Percentiles rank a stretch among this genome's conserved stretches.
These are phyloP conservation scores for Brachypalpus laphriformis DNA, from an alignment of 2,888 invertebrate species.

Conservation along the genomic window DNA sequence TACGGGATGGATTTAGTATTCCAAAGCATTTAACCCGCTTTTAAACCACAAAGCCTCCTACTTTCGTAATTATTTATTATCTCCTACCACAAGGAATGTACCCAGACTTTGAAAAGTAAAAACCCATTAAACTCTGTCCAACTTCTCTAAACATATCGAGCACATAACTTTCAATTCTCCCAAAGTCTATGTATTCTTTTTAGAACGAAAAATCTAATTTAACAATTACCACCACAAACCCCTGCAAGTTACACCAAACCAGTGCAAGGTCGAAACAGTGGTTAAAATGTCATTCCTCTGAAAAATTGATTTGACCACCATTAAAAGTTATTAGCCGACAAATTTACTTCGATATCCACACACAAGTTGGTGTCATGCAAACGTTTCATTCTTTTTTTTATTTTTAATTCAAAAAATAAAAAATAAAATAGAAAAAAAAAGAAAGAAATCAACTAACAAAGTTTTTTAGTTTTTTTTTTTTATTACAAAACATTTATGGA, in stretches of 20 bases:
- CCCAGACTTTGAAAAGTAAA: background rate
- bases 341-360: conserved; percentile 11
- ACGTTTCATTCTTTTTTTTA: too few species aligned
- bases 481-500: conserved; percentile 48
- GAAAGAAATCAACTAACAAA: conserved; percentile 37
- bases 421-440: background rate
- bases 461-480: conserved; percentile 46
- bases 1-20: too few species aligned
- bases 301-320: conserved; percentile 41
- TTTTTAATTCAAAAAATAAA: too few species aligned
- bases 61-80: too few species aligned
- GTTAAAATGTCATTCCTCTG: conserved; percentile 19
- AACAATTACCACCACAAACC: background rate
- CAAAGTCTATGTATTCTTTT: background rate
- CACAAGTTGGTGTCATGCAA: conserved; percentile 15
- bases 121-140: too few species aligned
- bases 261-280: conserved; percentile 22
- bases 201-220: too few species aligned
- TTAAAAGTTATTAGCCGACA: background rate
- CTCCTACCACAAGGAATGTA: too few species aligned
- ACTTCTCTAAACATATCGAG: too few species aligned
- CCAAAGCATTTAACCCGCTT: too few species aligned
- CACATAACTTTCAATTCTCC: background rate
- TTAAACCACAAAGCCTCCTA: too few species aligned
- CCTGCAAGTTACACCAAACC: background rate